Percentiles rank a stretch among this genome's conserved stretches.
These are phyloP conservation scores for Craniophora ligustri DNA, from an alignment of 2,888 invertebrate species.

Conservation along the genomic window DNA sequence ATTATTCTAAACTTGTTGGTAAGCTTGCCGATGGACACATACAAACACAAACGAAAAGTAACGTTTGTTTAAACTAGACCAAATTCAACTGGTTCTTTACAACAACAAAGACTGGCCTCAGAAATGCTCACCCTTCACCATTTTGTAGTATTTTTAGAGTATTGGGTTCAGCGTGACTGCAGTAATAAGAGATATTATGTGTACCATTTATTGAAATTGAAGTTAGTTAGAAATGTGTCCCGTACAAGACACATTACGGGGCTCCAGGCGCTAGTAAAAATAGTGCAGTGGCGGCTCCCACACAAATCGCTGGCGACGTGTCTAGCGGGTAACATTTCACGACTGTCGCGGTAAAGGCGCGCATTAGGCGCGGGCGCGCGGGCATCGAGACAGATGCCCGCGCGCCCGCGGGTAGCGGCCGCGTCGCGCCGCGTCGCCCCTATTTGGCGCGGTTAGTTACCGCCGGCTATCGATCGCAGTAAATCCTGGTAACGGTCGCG, in stretches of 20 bases:
- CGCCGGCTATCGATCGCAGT: slow-evolving; percentile 63
- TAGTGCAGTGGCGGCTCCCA: slow-evolving; percentile 53
- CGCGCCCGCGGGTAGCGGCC: slow-evolving; percentile 42
- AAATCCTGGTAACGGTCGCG: slow-evolving; percentile 64
- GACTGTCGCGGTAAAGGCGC: slow-evolving; percentile 52
- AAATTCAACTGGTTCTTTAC: too few species aligned
- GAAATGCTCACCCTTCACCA: too few species aligned
- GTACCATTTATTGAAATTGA: too few species aligned
- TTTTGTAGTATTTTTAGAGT: too few species aligned
- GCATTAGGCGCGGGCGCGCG: slow-evolving; percentile 57
- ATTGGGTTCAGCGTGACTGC: too few species aligned
- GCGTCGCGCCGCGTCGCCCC: slow-evolving; percentile 44
- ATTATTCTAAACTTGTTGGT: too few species aligned
- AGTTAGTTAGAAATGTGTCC: background rate
- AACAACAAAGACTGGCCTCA: too few species aligned
- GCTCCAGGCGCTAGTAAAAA: slow-evolving; percentile 17
- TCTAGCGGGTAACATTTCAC: slow-evolving; percentile 54
- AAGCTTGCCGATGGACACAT: too few species aligned
- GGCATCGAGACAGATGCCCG: slow-evolving; percentile 67
- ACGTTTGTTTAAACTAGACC: too few species aligned
- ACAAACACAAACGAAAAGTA: too few species aligned
- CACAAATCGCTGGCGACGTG: slow-evolving; percentile 57
- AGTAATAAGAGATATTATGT: too few species aligned
- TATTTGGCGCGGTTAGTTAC: slow-evolving; percentile 64
- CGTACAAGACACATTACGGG: background rate